Conservation (phyloP, 2,888 invertebrate species). For the Drosophila robusta region DNA sequence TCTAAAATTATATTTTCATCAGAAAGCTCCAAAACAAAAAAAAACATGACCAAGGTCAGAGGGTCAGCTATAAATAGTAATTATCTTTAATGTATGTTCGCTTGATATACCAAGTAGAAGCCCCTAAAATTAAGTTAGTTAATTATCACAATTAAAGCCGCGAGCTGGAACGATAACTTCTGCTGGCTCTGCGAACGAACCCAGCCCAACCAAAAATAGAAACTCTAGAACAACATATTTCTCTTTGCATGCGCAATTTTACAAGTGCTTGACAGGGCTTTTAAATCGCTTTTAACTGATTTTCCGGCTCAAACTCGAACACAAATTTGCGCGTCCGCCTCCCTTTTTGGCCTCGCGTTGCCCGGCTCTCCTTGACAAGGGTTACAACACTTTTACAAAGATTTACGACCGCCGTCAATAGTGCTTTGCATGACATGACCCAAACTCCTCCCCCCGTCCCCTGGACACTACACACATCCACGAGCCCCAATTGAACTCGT, state of each 20-base stretch:
- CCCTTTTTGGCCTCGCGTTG: conserved; percentile 17
- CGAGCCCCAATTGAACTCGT: conserved; percentile 31
- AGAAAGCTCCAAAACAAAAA: background rate
- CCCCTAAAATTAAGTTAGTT: conserved; percentile 8
- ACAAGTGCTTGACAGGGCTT: conserved; percentile 53
- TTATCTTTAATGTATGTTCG: background rate
- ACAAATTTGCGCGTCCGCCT: conserved; percentile 59
- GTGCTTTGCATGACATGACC: conserved; percentile 70
- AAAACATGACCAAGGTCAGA: background rate
- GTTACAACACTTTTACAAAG: conserved; percentile 71
- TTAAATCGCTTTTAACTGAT: conserved; percentile 71
- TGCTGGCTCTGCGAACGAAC: background rate
- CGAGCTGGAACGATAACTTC: background rate
- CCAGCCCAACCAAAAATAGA: background rate
- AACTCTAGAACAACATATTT: conserved; percentile 19
- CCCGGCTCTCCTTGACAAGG: conserved; percentile 60
- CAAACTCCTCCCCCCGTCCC: background rate
- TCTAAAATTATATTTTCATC: conserved; percentile 5
- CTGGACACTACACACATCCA: conserved; percentile 1
- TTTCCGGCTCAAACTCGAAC: conserved; percentile 50
- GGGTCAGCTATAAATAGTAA: conserved; percentile 11
- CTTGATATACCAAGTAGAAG: background rate
- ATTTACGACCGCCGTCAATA: conserved; percentile 80
- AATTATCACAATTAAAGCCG: conserved; percentile 10
- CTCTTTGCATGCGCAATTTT: conserved; percentile 24